phyloP scores from a whole-genome alignment of 1,140 invertebrate species.

The Euura lappo region DNA sequence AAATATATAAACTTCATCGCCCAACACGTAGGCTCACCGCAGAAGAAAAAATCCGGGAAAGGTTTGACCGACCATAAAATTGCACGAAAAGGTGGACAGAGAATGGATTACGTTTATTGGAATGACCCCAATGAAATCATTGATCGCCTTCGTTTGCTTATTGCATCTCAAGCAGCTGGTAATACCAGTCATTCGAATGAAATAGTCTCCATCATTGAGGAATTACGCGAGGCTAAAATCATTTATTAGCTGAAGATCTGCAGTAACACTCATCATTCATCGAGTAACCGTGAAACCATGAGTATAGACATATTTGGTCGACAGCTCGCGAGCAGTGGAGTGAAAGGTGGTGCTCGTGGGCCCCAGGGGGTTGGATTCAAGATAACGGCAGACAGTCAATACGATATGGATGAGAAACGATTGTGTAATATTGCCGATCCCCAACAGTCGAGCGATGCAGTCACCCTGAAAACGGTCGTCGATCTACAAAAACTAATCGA shows the following conservation, averaged over 20 bases:
- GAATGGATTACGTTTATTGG: constrained; percentile 41
- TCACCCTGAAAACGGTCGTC: background rate
- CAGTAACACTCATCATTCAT: background rate
- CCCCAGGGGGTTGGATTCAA: constrained; percentile 21
- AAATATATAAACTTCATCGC: background rate
- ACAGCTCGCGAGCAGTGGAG: background rate
- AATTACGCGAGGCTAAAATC: too few species aligned
- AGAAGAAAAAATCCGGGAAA: background rate
- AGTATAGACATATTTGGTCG: constrained; percentile 27
- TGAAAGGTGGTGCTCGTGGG: constrained; percentile 1
- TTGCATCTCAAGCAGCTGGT: constrained; percentile 32
- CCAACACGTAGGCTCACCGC: background rate
- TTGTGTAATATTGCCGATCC: constrained; percentile 20
- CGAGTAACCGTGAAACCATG: background rate
- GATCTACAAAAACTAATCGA: background rate
- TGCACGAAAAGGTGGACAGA: background rate
- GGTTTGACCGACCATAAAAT: background rate
- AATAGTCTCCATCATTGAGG: too few species aligned
- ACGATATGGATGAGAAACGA: constrained; percentile 20
- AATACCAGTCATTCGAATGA: too few species aligned
- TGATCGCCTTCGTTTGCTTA: constrained; percentile 40
- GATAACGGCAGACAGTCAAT: constrained; percentile 19
- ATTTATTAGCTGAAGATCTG: background rate
- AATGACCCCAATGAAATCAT: constrained; percentile 47
- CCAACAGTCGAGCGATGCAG: background rate